Evolutionary conservation across 2,113 vertebrate genomes (phyloP).

Genomic region (Ovibos moschatus): DNA sequence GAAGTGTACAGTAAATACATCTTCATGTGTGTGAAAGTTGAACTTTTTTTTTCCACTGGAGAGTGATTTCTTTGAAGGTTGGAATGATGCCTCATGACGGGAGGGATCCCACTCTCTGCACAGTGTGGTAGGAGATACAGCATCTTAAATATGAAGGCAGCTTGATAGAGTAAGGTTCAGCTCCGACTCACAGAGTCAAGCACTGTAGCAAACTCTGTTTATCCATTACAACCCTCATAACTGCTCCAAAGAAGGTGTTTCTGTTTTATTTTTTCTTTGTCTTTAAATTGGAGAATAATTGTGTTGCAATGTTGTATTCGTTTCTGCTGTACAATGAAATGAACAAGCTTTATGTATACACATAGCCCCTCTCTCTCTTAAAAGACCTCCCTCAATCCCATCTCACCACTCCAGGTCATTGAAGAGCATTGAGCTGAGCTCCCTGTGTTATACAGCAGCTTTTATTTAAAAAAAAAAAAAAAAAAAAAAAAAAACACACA

Average conservation of each 20-base stretch:
- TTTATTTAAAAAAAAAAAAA: not conserved
- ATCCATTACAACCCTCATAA: rapidly evolving
- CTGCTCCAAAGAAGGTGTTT: not conserved
- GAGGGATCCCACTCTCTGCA: rapidly evolving
- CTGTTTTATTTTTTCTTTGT: not conserved
- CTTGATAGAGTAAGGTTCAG: rapidly evolving
- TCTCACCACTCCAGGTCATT: not conserved
- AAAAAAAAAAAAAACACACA: not conserved
- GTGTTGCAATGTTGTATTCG: not conserved
- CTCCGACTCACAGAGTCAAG: not conserved
- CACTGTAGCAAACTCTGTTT: rapidly evolving
- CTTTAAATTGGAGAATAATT: not conserved
- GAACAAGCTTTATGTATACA: not conserved
- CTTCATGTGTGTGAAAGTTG: not conserved
- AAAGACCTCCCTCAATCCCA: not conserved
- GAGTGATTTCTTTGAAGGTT: not conserved
- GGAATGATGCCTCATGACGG: not conserved
- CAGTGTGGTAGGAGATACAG: rapidly evolving
- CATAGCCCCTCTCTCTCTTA: not conserved
- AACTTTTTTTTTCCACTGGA: not conserved
- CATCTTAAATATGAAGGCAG: not conserved
- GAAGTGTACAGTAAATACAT: not conserved
- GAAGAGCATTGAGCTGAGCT: not conserved
- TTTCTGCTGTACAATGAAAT: not conserved
- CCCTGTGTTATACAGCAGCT: not conserved